Evolutionary conservation across 2,888 invertebrate species (phyloP).

Genomic region (Lomographa bimaculata): DNA sequence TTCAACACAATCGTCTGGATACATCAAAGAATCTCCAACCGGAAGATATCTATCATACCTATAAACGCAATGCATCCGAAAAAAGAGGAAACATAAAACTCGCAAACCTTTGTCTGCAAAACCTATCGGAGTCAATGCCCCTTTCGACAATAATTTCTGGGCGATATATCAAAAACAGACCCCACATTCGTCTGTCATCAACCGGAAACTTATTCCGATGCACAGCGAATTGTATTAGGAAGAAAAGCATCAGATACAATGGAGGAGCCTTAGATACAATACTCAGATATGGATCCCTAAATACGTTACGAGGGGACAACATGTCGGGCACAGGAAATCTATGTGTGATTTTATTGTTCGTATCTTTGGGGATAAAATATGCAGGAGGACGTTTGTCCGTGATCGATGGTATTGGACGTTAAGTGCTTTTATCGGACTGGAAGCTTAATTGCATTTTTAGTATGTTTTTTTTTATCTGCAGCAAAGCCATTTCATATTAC

Average conservation of each 20-base stretch:
- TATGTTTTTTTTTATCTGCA: too few relatives aligned
- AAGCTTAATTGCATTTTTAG: slow-evolving; percentile 15
- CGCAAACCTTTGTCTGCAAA: slow-evolving; percentile 32
- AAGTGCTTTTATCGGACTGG: slow-evolving; percentile 22
- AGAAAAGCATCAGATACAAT: slow-evolving; percentile 40
- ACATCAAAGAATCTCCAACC: slow-evolving; percentile 15
- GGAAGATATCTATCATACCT: slow-evolving; percentile 11
- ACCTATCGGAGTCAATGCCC: slow-evolving; percentile 33
- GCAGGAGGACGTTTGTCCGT: slow-evolving; percentile 31
- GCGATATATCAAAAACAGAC: slow-evolving; percentile 53
- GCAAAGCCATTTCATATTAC: too few relatives aligned
- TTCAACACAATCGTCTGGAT: slow-evolving; percentile 18
- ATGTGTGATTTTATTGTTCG: slow-evolving; percentile 39
- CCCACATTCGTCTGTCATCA: slow-evolving; percentile 38
- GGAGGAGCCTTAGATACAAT: slow-evolving; percentile 33
- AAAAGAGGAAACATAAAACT: slow-evolving; percentile 24
- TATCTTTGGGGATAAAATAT: slow-evolving; percentile 35
- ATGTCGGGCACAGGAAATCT: slow-evolving; percentile 36
- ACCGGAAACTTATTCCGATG: slow-evolving; percentile 55
- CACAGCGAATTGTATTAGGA: slow-evolving; percentile 54
- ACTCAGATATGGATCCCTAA: slow-evolving; percentile 38
- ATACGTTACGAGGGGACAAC: slow-evolving; percentile 38
- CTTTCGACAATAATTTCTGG: slow-evolving; percentile 53
- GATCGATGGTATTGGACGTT: slow-evolving; percentile 32
- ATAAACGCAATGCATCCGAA: slow-evolving; percentile 13